These are phyloP conservation scores for Isoperla grammatica DNA, from an alignment of 2,888 invertebrate species.

Conservation along the genomic window DNA sequence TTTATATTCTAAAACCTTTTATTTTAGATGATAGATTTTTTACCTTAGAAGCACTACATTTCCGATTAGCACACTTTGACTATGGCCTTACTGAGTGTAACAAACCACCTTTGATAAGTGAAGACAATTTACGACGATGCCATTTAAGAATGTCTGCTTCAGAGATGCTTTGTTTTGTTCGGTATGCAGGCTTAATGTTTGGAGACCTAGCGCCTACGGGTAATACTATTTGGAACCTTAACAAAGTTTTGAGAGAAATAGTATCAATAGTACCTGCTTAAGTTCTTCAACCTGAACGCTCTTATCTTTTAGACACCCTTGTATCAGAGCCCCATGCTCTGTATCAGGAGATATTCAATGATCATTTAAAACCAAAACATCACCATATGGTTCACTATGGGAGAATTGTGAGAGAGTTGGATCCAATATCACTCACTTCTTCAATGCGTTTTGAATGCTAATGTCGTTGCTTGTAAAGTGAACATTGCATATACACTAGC, in stretches of 20 bases:
- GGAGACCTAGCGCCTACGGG: background rate
- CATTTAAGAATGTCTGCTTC: slow-evolving; percentile 10
- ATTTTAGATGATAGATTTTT: slow-evolving; percentile 31
- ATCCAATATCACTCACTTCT: background rate
- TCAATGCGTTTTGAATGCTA: slow-evolving; percentile 1
- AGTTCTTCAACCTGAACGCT: background rate
- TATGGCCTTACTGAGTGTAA: slow-evolving; percentile 11
- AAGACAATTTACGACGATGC: background rate
- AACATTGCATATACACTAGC: background rate
- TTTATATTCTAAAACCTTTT: slow-evolving; percentile 28
- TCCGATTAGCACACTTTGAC: background rate
- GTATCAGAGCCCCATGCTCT: background rate
- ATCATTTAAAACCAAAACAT: background rate
- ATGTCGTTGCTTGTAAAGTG: background rate
- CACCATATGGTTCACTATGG: no score
- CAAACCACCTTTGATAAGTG: slow-evolving; percentile 1
- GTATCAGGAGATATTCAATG: background rate
- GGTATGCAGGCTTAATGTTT: slow-evolving; percentile 11
- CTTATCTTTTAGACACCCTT: background rate
- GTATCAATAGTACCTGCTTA: background rate
- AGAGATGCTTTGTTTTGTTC: slow-evolving; percentile 14
- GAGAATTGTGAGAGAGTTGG: background rate
- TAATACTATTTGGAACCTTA: slow-evolving; percentile 12
- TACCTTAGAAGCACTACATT: slow-evolving; percentile 22
- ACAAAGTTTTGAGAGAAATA: background rate